Evolutionary conservation across 2,797 vertebrate species (phyloP), one percentile per base, ranked within the genome.

Genomic region (Danio albolineatus): DNA sequence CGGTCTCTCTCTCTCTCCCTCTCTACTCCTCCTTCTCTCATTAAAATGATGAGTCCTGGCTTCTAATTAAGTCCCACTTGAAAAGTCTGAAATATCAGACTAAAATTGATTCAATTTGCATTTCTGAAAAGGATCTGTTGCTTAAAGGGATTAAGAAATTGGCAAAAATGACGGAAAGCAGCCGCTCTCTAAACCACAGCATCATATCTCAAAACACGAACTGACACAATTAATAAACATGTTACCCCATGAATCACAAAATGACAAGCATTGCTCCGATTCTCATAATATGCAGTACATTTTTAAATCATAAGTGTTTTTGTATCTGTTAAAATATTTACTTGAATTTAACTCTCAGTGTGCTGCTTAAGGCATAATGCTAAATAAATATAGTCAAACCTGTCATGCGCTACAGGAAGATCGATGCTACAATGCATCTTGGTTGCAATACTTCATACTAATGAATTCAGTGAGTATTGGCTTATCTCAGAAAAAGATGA

Each of bases 1-100:
- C 17, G 8, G 4, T 28, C 90, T 89, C 90, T 89, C 88, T 89
- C 86, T 86, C 89, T 86, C 85, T 89, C 73, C 74, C 78, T 70
- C 83, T 78, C 57, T 71, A 86, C 83, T 90, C 89, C 93, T 92
- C 92, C 90, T 92, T 92, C 91, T 93, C 94, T 95, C 92, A 95
- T 94, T 94, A 95, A 94, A 94, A 92, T 92, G 91, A 92, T 91
- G 91, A 92, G 92, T 91, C 91, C 89, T 86, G 88, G 92, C 91
- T 94, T 93, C 93, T 95, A 95, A 94, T 94, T 94, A 94, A 95
- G 93, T 94, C 93, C 93, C 93, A 93, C 92, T 95, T 94, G 93
- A 94, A 94, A 94, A 94, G 94, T 94, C 92, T 94, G 94, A 94
- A 94, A 87, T 94, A 93, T 94, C 91, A 92, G 91, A 89, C 92